Percentiles rank a stretch among this genome's conserved stretches.
Evolutionary conservation across 1,140 invertebrate genomes (phyloP).

Genomic region (Hyles euphorbiae): DNA sequence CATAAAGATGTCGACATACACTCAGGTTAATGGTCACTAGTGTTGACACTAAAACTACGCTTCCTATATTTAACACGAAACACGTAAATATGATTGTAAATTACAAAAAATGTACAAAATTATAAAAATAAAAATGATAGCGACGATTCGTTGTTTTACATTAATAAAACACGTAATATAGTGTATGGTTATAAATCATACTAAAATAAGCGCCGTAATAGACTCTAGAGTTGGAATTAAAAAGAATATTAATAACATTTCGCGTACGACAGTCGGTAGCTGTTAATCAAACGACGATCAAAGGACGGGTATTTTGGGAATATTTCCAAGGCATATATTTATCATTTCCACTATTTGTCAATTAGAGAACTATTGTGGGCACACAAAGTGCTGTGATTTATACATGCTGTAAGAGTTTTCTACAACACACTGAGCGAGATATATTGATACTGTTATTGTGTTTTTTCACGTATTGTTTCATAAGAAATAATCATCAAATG

Average conservation of each 20-base stretch:
- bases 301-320: constrained; percentile 66
- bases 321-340: constrained; percentile 63
- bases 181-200: constrained; percentile 50
- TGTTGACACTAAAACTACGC: constrained; percentile 4
- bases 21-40: too few relatives aligned
- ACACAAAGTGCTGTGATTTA: constrained; percentile 66
- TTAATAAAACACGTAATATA: constrained; percentile 15
- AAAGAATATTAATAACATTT: constrained; percentile 70
- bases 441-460: background rate
- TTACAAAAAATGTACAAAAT: constrained; percentile 3
- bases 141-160: constrained; percentile 14
- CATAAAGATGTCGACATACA: too few relatives aligned
- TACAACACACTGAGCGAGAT: background rate
- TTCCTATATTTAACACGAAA: constrained; percentile 1
- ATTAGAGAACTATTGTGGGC: constrained; percentile 71
- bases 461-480: background rate
- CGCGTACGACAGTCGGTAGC: constrained; percentile 44
- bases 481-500: too few relatives aligned
- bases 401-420: constrained; percentile 27
- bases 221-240: constrained; percentile 52
- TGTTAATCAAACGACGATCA: constrained; percentile 71
- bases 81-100: constrained; percentile 10
- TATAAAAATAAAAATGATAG: constrained; percentile 12
- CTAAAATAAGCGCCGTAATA: constrained; percentile 47
- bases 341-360: constrained; percentile 75